Percentiles rank a stretch among this genome's conserved stretches.
Evolutionary conservation across 2,113 vertebrate species (phyloP).

Genomic region (Phalacrocorax pelagicus): DNA sequence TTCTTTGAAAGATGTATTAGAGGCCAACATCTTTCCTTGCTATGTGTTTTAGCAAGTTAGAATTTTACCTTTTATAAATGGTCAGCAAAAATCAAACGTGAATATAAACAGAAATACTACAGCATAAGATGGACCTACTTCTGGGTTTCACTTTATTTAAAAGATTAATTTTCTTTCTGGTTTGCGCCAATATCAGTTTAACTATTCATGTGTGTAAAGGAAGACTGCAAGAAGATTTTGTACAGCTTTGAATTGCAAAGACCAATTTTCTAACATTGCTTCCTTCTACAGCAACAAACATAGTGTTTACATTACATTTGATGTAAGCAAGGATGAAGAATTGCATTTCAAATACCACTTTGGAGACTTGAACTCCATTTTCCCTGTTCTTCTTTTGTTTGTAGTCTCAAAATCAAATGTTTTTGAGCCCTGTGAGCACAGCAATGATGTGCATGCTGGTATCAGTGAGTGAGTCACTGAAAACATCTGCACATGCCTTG

Average conservation of each 20-base stretch:
- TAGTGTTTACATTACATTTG: not conserved
- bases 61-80: not conserved
- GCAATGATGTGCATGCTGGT: accelerated
- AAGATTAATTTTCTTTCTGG: not conserved
- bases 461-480: not conserved
- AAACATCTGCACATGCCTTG: not conserved
- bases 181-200: not conserved
- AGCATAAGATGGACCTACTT: not conserved
- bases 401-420: not conserved
- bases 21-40: not conserved
- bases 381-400: not conserved
- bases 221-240: not conserved
- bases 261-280: not conserved
- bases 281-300: no score
- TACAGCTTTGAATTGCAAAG: not conserved
- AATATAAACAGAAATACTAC: not conserved
- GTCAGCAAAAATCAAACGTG: not conserved
- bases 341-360: not conserved
- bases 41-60: not conserved
- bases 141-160: not conserved
- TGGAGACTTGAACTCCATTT: not conserved
- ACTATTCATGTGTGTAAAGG: not conserved
- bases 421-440: not conserved
- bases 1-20: not conserved
- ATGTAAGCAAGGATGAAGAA: not conserved